Conservation (phyloP, 1,140 invertebrate genomes). For the Drosophila ercepeae region DNA sequence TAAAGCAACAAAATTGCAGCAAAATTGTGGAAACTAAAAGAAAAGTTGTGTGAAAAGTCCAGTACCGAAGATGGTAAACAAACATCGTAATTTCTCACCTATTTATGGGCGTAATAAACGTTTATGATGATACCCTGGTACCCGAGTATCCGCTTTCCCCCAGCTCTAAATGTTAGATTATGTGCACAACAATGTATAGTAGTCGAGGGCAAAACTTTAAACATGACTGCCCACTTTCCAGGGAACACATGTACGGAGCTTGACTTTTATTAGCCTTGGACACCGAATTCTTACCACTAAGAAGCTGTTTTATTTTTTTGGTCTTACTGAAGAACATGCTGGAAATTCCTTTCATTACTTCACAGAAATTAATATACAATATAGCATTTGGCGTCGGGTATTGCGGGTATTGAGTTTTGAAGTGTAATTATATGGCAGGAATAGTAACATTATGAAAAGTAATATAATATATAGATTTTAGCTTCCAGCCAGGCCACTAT, state of each 20-base stretch:
- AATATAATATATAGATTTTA: no score
- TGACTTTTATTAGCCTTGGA: constrained; percentile 30
- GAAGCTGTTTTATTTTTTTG: neutral
- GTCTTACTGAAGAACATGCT: no score
- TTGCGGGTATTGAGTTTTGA: no score
- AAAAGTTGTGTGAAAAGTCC: constrained; percentile 17
- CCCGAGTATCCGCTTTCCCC: constrained; percentile 1
- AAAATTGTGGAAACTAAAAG: constrained; percentile 28
- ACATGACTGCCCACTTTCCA: constrained; percentile 15
- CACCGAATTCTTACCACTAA: neutral
- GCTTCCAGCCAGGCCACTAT: neutral
- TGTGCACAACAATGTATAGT: constrained; percentile 58
- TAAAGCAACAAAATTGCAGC: constrained; percentile 69
- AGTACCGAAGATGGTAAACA: constrained; percentile 47
- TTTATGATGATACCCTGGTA: constrained; percentile 71
- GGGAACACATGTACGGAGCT: constrained; percentile 11
- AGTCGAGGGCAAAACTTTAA: constrained; percentile 48
- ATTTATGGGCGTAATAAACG: constrained; percentile 77
- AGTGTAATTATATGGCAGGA: no score
- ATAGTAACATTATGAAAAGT: no score
- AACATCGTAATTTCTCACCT: constrained; percentile 76
- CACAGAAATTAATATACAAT: no score
- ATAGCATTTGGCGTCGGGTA: no score
- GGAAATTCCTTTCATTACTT: no score
- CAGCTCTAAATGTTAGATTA: constrained; percentile 26